Percentiles rank a stretch among this genome's conserved stretches.
Evolutionary conservation across 2,888 invertebrate genomes (phyloP).

Genomic region (Drosophila atroscutellata): DNA sequence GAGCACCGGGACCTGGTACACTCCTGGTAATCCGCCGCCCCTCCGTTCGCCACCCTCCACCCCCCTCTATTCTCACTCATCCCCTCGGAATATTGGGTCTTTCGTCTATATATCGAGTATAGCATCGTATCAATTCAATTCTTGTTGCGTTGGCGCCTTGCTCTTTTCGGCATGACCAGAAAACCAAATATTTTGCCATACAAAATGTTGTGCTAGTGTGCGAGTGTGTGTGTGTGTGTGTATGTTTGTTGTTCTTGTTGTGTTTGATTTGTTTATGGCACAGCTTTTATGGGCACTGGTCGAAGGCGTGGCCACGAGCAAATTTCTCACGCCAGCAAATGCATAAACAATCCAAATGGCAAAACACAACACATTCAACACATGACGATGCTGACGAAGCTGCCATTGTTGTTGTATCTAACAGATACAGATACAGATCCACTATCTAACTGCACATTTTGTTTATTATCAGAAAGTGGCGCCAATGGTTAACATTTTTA

Average conservation of each 20-base stretch:
- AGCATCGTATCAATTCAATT: slow-evolving; percentile 28
- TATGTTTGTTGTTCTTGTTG: slow-evolving; percentile 43
- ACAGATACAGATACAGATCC: slow-evolving; percentile 27
- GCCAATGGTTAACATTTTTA: slow-evolving; percentile 75
- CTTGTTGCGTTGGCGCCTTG: slow-evolving; percentile 64
- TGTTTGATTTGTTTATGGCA: slow-evolving; percentile 52
- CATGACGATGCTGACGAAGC: slow-evolving; percentile 2
- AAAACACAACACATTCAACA: slow-evolving; percentile 39
- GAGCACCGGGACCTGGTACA: slow-evolving; percentile 8
- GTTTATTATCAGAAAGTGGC: slow-evolving; percentile 81
- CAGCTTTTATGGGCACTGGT: slow-evolving; percentile 58
- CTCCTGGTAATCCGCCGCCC: neutral
- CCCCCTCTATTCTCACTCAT: neutral
- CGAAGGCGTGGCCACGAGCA: slow-evolving; percentile 59
- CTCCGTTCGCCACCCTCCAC: too few relatives aligned
- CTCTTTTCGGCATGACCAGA: slow-evolving; percentile 70
- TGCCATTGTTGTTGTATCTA: slow-evolving; percentile 16
- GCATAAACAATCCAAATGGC: slow-evolving; percentile 61
- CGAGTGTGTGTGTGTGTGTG: slow-evolving; percentile 17
- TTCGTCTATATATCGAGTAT: neutral
- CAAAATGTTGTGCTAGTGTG: slow-evolving; percentile 23
- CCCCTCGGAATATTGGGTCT: slow-evolving; percentile 16
- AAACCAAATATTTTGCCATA: slow-evolving; percentile 71
- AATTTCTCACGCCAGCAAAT: slow-evolving; percentile 67
- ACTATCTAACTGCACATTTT: slow-evolving; percentile 30